Conservation (phyloP, 2,797 vertebrate genomes). For the Falco biarmicus region DNA sequence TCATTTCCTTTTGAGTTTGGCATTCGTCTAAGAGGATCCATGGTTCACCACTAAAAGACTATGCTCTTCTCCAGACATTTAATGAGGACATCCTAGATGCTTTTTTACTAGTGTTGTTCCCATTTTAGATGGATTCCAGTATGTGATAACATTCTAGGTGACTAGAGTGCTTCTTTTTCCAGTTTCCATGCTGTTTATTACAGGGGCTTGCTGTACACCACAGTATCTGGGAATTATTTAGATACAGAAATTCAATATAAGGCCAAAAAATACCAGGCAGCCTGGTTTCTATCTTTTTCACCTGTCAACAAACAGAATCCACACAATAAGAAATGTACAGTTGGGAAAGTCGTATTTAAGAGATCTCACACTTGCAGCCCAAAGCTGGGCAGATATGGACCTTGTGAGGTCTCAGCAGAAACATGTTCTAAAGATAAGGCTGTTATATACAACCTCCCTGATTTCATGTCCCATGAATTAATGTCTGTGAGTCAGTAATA, state of each 20-base stretch:
- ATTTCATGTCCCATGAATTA: background rate
- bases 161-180: background rate
- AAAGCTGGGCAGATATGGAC: background rate
- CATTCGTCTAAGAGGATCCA: background rate
- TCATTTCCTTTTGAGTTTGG: background rate
- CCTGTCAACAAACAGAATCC: background rate
- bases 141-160: background rate
- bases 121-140: background rate
- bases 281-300: background rate
- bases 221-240: background rate
- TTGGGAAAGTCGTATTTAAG: background rate
- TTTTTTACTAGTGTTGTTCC: background rate
- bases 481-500: background rate
- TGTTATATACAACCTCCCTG: background rate
- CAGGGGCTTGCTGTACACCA: background rate
- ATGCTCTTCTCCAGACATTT: background rate
- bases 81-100: background rate
- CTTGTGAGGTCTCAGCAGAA: background rate
- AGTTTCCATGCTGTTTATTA: background rate
- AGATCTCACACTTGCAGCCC: background rate
- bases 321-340: background rate
- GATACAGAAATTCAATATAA: background rate
- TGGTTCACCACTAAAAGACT: background rate
- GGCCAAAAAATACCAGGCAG: background rate
- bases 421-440: background rate